Base-by-base conservation (phyloP, 1,140 invertebrate species). In the Dendrolimus punctatus region DNA sequence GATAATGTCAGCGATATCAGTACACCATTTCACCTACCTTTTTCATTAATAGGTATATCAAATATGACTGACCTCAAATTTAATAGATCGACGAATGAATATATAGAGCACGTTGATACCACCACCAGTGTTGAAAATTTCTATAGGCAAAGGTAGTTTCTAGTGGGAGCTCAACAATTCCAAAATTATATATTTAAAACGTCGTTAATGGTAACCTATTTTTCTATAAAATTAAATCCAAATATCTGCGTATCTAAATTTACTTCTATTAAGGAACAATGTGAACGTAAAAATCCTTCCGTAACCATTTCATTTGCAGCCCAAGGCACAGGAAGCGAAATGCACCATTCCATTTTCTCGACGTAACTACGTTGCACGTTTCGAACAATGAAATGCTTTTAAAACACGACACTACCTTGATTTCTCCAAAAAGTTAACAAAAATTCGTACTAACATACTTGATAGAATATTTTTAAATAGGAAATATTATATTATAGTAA, bases 351-450 rank as follows among this genome's bases (percentile, higher is more conserved):
- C 67, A 78, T 78, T 81, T 79, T 77, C 73, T 68, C 66, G 51
- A 58, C 66, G 66, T 79, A 76, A 79, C 76, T 73, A 71, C 68
- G 62, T 74, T 74, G 71, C 70, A 69, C 71, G 66, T 66, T 71
- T 67, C 66, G 76, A 77, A 80, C 78, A 80, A 80, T 80, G 73
- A 78, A 83, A 80, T 71, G 77, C 74, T 80, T 80, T 83, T 80
- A 78, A 80, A 80, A 78, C 71, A 72, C 64, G 68, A 73, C 71
- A 76, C 68, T 68, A 73, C 71, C 66, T 76, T 69, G 76, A 23
- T 23, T 23, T 23, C 23, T 73, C 73, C 65, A 54, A 76, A 69
- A 71, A 63, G 56, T 71, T 64, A 62, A 68, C 70, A 67, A 58
- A 70, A 73, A 75, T 71, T 75, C 59, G 54, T 64, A 50, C 38